phyloP scores from a whole-genome alignment of 2,113 vertebrate species.

The Brachypodius melanocephalos region DNA sequence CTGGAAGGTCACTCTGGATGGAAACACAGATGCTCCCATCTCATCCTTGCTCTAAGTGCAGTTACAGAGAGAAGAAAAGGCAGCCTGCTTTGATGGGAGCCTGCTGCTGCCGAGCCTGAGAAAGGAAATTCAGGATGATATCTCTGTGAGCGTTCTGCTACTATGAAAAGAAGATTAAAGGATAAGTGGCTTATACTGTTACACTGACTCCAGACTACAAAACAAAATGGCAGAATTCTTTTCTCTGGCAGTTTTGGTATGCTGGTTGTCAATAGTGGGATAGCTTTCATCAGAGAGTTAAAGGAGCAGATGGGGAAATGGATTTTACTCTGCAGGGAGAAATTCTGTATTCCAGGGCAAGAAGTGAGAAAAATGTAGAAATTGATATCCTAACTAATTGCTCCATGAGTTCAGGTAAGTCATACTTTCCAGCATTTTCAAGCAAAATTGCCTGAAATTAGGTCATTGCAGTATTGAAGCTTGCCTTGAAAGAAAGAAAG shows the following conservation, averaged over 20 bases:
- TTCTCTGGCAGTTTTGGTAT: background rate
- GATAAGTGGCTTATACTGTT: constrained; percentile 42
- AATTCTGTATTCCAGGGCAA: background rate
- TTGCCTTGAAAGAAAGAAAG: background rate
- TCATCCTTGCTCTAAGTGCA: background rate
- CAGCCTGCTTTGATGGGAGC: background rate
- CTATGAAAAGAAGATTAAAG: constrained; percentile 58
- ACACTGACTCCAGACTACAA: background rate
- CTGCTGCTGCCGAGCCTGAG: constrained; percentile 2
- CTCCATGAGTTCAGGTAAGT: background rate
- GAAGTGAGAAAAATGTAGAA: background rate
- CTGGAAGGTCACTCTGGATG: background rate
- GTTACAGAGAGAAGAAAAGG: background rate
- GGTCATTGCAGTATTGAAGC: background rate
- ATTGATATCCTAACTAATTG: background rate
- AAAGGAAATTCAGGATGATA: background rate
- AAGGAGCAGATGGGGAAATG: background rate
- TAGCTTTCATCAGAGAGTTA: background rate
- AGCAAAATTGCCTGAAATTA: background rate
- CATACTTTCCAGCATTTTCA: background rate
- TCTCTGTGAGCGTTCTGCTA: background rate
- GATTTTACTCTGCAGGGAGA: background rate
- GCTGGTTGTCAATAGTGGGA: background rate
- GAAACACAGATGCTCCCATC: background rate
- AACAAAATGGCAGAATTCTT: background rate